phyloP scores from a whole-genome alignment of 2,113 vertebrate genomes.

The Nerophis lumbriciformis region DNA sequence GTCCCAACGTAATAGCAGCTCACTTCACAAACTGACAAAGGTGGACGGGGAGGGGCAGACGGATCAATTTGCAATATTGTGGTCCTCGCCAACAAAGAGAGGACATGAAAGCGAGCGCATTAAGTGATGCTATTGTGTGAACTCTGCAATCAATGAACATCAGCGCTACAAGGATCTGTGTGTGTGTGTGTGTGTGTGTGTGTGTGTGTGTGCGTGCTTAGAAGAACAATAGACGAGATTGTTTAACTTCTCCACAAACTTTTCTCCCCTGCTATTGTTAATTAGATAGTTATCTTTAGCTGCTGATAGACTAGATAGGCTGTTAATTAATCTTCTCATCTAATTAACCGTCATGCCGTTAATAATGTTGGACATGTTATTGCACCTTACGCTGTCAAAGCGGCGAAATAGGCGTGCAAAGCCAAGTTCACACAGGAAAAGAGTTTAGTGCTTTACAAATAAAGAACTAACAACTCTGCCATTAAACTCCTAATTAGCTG shows the following conservation, averaged over 20 bases:
- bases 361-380: slow-evolving; percentile 46
- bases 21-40: slow-evolving; percentile 77
- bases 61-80: slow-evolving; percentile 98
- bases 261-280: slow-evolving; percentile 53
- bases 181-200: not conserved
- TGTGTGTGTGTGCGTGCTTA: not conserved
- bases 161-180: slow-evolving; percentile 63
- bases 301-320: slow-evolving; percentile 60
- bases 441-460: not conserved
- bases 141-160: slow-evolving; percentile 94
- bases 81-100: slow-evolving; percentile 80
- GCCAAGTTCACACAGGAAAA: not conserved
- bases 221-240: slow-evolving; percentile 41
- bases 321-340: slow-evolving; percentile 68
- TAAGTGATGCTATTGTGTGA: slow-evolving; percentile 86
- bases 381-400: slow-evolving; percentile 50
- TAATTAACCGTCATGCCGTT: slow-evolving; percentile 65
- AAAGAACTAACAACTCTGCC: too few species aligned
- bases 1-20: slow-evolving; percentile 75
- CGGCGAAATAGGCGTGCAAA: slow-evolving; percentile 16
- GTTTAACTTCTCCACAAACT: slow-evolving; percentile 59
- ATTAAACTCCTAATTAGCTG: too few species aligned
- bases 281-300: slow-evolving; percentile 73
- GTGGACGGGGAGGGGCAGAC: slow-evolving; percentile 59
- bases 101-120: slow-evolving; percentile 90